A percentile compares a stretch with the other conserved stretches of the same genome.
Conservation (phyloP, 2,888 invertebrate species). For the Neocrepidodera transversa region DNA sequence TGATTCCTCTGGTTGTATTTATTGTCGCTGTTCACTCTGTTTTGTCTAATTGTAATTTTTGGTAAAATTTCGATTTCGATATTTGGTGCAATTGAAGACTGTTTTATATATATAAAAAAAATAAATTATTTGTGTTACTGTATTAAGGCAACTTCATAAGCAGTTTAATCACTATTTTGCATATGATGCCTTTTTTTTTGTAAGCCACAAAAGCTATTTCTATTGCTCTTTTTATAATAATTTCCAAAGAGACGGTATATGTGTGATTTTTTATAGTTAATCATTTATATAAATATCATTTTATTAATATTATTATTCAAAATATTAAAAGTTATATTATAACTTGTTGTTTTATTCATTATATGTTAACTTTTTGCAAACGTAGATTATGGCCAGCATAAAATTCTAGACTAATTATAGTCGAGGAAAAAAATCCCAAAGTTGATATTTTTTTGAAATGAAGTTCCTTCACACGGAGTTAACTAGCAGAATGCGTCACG, state of each 20-base stretch:
- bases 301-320: constrained; percentile 55
- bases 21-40: constrained; percentile 38
- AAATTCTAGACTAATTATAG: too few species aligned
- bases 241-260: constrained; percentile 61
- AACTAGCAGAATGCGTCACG: too few species aligned
- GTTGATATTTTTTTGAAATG: too few species aligned
- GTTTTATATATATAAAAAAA: constrained; percentile 48
- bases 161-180: constrained; percentile 37
- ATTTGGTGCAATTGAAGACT: constrained; percentile 60
- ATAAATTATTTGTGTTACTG: too few species aligned
- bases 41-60: constrained; percentile 39
- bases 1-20: not conserved
- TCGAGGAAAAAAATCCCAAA: too few species aligned
- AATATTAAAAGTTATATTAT: constrained; percentile 55
- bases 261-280: constrained; percentile 58
- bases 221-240: constrained; percentile 47
- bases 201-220: constrained; percentile 38
- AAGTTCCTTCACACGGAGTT: too few species aligned
- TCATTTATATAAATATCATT: constrained; percentile 55
- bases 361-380: too few species aligned
- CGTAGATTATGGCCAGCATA: too few species aligned
- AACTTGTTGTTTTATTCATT: constrained; percentile 2
- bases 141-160: constrained; percentile 29
- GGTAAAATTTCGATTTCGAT: constrained; percentile 30
- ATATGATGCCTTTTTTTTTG: constrained; percentile 44